phyloP scores from a whole-genome alignment of 2,113 vertebrate genomes.

The Nerophis ophidion region DNA sequence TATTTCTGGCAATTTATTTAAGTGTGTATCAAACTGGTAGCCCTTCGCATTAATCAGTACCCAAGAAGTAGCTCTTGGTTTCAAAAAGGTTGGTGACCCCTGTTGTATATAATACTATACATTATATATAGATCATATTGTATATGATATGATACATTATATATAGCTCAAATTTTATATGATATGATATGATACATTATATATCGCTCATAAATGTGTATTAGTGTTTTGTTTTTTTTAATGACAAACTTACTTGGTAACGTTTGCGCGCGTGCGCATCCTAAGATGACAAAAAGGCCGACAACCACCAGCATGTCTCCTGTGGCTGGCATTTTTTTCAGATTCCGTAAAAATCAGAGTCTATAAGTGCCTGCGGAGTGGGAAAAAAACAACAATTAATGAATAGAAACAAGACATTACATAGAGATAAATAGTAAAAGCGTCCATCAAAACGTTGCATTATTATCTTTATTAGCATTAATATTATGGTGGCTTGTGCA shows the following conservation, averaged over 20 bases:
- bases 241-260: conserved; percentile 63
- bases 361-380: conserved; percentile 55
- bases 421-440: background rate
- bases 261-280: conserved; percentile 57
- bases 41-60: too few relatives aligned
- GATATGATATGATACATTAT: too few relatives aligned
- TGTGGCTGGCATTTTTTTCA: conserved; percentile 47
- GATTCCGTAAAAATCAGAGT: conserved; percentile 17
- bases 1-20: too few relatives aligned
- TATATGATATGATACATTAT: too few relatives aligned
- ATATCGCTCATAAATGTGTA: background rate
- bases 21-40: too few relatives aligned
- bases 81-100: background rate
- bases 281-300: conserved; percentile 50
- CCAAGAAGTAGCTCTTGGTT: too few relatives aligned
- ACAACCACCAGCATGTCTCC: conserved; percentile 55
- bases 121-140: too few relatives aligned
- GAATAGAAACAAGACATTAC: background rate
- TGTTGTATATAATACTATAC: background rate
- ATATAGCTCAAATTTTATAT: too few relatives aligned
- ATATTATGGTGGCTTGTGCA: too few relatives aligned
- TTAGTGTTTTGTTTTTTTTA: background rate
- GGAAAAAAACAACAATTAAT: background rate
- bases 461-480: too few relatives aligned
- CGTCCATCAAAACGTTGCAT: too few relatives aligned